Base-by-base conservation (phyloP, 1,140 invertebrate species). In the Eumeta japonica region DNA sequence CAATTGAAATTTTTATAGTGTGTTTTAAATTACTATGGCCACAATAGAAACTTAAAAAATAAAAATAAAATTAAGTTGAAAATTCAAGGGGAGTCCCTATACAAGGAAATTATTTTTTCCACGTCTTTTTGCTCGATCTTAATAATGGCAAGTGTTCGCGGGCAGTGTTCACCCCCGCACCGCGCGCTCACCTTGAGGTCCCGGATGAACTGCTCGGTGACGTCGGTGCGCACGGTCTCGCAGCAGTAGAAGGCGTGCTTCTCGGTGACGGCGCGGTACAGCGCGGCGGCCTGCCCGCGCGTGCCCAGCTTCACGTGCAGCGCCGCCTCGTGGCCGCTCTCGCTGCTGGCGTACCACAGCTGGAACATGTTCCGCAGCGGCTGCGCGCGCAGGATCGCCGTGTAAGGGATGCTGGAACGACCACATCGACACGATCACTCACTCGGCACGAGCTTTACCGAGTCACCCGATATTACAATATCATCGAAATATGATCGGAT, bases 221-320 rank as follows among this genome's bases (percentile, higher is more conserved):
- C 90, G 37, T 89, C 88, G 50, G 83, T 88, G 10, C 89, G 79
- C 1, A 94, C 90, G 0, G 90, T 92, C 61, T 93, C 90, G 72
- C 90, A 93, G 50, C 88, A 90, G 62, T 92, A 94, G 76, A 94
- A 94, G 3, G 89, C 90, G 59, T 93, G 90, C 54, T 90, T 90
- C 65, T 93, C 91, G 0, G 90, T 93, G 35, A 93, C 86, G n/a
- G 89, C 89, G 28, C 90, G 78, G 60, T 93, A 93, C 2, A 93
- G 70, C 19, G 87, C 87, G 11, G 84, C 86, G 5, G 90, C 89
- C 11, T 85, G 81, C 14, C 85, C 82, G 32, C 82, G 83, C 32
- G 87, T 90, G 44, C 87, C 83, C 62, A 92, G 81, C 73, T 90
- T 90, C 41, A 91, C 84, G 54, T 89, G 84, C 28, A 91, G 70